Conservation (phyloP, 2,888 invertebrate species). For the Drosophila nr. perissopoda region DNA sequence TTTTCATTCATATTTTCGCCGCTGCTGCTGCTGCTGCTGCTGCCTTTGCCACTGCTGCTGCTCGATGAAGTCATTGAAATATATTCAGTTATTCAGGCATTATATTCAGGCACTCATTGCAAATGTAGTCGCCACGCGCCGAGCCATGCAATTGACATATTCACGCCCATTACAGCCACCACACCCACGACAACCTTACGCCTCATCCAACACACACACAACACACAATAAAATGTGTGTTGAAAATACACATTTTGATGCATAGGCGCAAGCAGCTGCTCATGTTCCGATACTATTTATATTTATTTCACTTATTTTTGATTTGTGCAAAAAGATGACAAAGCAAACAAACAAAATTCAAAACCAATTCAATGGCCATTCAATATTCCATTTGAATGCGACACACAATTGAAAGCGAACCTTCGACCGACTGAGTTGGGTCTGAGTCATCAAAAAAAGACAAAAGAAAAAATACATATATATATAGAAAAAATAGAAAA, state of each 20-base stretch:
- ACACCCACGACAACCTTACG: conserved; percentile 19
- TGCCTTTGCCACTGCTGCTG: conserved; percentile 33
- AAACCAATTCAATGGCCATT: conserved; percentile 47
- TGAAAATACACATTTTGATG: conserved; percentile 52
- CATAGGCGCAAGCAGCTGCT: conserved; percentile 62
- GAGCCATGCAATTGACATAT: conserved; percentile 44
- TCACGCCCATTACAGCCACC: conserved; percentile 30
- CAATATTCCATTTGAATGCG: conserved; percentile 54
- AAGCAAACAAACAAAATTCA: conserved; percentile 74
- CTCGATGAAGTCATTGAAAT: conserved; percentile 61
- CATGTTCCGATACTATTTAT: conserved; percentile 15
- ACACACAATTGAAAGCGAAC: conserved; percentile 51
- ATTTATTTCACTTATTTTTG: conserved; percentile 27
- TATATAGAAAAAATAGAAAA: neutral
- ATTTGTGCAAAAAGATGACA: conserved; percentile 70
- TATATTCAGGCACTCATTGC: conserved; percentile 32
- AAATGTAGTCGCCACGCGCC: conserved; percentile 57
- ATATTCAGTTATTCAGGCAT: conserved; percentile 38
- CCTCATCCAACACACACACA: conserved; percentile 22
- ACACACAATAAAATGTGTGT: conserved; percentile 9
- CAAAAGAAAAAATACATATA: neutral
- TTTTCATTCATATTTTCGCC: conserved; percentile 52
- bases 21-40: conserved; percentile 24
- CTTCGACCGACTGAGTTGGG: conserved; percentile 70
- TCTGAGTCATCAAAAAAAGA: conserved; percentile 48